Conservation (phyloP, 2,113 vertebrate genomes). For the Neolamprologus kungweensis region DNA sequence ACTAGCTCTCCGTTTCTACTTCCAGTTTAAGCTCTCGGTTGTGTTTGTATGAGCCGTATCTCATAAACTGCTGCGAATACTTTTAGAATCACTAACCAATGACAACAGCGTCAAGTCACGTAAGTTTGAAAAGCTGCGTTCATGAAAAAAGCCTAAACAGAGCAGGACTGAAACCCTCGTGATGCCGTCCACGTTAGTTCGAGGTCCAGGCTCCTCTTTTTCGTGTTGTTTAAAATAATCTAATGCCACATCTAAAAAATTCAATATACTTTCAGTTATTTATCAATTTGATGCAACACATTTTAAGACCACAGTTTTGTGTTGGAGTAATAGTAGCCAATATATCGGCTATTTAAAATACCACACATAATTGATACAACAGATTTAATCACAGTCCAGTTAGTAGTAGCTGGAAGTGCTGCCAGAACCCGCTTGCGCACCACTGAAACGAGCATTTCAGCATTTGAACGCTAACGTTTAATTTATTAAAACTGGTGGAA, state of each 20-base stretch:
- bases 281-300: not conserved
- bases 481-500: not conserved
- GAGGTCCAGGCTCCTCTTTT: not conserved
- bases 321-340: not conserved
- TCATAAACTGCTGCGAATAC: not conserved
- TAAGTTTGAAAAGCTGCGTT: not conserved
- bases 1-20: not conserved
- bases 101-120: not conserved
- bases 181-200: fast-evolving
- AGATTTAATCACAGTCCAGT: not conserved
- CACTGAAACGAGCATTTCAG: not conserved
- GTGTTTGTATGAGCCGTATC: fast-evolving
- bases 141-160: not conserved
- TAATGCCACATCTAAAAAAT: not conserved
- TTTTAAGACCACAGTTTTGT: not conserved
- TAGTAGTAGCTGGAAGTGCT: not conserved
- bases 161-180: not conserved
- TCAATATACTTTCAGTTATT: not conserved
- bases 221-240: not conserved
- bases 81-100: not conserved
- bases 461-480: not conserved
- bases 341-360: not conserved
- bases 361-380: not conserved
- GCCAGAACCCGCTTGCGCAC: not conserved
- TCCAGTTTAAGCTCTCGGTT: not conserved